phyloP scores from a whole-genome alignment of 2,113 vertebrate species.

The Lasiurus cinereus region DNA sequence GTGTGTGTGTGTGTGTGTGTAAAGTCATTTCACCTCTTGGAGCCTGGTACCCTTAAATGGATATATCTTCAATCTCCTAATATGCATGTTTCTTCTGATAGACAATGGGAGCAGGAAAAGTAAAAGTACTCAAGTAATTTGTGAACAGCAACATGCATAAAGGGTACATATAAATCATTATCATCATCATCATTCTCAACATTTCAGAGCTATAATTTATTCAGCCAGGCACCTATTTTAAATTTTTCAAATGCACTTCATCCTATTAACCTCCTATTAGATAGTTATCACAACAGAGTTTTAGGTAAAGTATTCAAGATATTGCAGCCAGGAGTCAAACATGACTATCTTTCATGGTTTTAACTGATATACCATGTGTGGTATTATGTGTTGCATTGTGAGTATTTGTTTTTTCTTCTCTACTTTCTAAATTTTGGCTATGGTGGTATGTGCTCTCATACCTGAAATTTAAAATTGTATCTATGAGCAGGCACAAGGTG shows the following conservation, averaged over 20 bases:
- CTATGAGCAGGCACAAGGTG: constrained; percentile 1
- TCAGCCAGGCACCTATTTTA: background rate
- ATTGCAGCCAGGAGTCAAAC: background rate
- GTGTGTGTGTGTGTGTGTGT: too few relatives aligned
- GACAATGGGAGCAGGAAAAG: background rate
- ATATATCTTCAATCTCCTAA: background rate
- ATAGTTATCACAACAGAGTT: background rate
- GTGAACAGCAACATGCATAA: background rate
- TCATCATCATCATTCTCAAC: background rate
- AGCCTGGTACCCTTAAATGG: background rate
- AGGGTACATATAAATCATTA: background rate
- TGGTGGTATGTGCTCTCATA: background rate
- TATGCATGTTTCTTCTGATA: background rate
- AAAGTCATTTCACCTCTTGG: background rate
- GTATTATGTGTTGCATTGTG: background rate
- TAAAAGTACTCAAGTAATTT: background rate
- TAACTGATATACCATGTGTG: accelerated
- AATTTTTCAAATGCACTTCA: background rate
- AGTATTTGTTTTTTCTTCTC: background rate
- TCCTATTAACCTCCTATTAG: background rate
- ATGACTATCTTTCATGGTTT: accelerated
- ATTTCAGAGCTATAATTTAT: background rate
- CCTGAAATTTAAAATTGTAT: background rate
- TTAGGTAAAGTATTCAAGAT: accelerated
- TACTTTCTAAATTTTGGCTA: background rate